Percentiles rank a stretch among this genome's conserved stretches.
phyloP scores from a whole-genome alignment of 2,113 vertebrate species.

The Cinclus mexicanus region DNA sequence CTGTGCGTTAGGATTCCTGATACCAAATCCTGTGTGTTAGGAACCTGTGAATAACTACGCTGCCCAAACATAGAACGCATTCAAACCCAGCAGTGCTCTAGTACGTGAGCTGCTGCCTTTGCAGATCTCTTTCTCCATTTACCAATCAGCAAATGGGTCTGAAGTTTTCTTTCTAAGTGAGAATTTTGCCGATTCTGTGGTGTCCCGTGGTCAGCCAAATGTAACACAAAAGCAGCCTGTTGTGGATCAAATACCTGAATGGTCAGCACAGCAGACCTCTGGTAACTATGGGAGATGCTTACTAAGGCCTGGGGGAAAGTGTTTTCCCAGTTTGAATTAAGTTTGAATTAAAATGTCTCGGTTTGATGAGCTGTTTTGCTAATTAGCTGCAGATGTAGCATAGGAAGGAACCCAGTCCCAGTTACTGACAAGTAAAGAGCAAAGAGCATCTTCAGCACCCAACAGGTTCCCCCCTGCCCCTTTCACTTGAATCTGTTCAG shows the following conservation, averaged over 20 bases:
- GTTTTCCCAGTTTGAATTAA: conserved; percentile 28
- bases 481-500: not conserved
- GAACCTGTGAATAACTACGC: not conserved
- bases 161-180: not conserved
- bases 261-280: not conserved
- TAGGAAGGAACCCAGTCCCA: not conserved
- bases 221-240: not conserved
- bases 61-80: not conserved
- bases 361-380: conserved; percentile 50
- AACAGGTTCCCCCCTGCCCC: not conserved
- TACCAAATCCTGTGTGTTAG: not conserved
- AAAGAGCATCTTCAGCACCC: not conserved
- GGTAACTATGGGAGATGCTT: not conserved
- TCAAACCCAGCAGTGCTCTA: not conserved
- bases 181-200: not conserved
- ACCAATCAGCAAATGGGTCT: not conserved
- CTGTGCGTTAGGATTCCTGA: no score
- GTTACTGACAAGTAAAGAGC: not conserved
- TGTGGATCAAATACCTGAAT: not conserved
- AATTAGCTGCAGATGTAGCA: conserved; percentile 12
- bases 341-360: not conserved
- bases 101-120: not conserved
- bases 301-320: not conserved
- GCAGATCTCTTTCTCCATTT: not conserved
- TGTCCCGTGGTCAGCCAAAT: not conserved